Base-by-base conservation (phyloP, 2,888 invertebrate genomes). In the Odontomyia ornata region DNA sequence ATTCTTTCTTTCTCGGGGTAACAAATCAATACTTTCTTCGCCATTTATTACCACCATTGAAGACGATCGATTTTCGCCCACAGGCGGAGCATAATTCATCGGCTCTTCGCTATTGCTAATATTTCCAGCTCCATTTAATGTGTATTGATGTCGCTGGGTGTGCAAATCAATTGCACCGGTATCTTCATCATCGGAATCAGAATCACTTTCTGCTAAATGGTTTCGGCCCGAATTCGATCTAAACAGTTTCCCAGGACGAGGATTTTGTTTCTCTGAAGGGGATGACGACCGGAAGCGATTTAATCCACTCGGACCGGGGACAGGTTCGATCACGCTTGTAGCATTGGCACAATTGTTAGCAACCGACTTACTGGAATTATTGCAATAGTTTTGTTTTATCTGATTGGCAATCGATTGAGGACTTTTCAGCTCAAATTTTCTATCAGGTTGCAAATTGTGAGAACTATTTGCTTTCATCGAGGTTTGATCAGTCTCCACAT, bases 241-340 rank as follows among this genome's bases (percentile, higher is more conserved):
- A 64, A 65, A 73, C 21, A 43, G 18, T 30, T 75, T 75, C 18
- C 25, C 75, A 27, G 47, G 25, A 13, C 21, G 23, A n/a, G 36
- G 28, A 15, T 28, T 27, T 13, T 27, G 25, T 18, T 71, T 71
- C 11, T 25, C 46, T 2, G 1, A 23, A 30, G 73, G 73, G 11
- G 72, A 76, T 27, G 60, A 43, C 1, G 43, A 36, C 11, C 65
- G 71, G 30, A 76, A 77, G 21, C 77, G 78, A 72, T 72, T 79
- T 25, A 80, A 43, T 0, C 80, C 80, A 65, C 80, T 80, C 7
- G 80, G 80, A 5, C 80, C 80, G 21, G 80, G 75, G 3, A 79
- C 73, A 25, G 80, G 80, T 60, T 80, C 79, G 21, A 7, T 21
- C n/a, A 64, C 30, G 36, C 56, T 76, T 1, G 71, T 9, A 5